A percentile compares a stretch with the other conserved stretches of the same genome.
Evolutionary conservation across 2,888 invertebrate species (phyloP).

Genomic region (Mechanitis messenoides): DNA sequence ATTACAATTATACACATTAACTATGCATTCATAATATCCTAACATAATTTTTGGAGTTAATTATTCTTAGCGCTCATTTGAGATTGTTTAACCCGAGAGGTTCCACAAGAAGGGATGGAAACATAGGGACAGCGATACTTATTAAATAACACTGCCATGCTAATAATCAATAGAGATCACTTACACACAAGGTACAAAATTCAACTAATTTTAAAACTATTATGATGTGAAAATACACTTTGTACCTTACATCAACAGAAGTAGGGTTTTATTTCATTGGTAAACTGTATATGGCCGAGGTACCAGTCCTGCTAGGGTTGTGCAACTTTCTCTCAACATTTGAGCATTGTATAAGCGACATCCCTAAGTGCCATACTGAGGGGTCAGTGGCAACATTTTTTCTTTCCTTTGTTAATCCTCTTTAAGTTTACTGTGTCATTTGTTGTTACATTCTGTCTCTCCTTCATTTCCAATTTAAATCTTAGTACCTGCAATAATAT

Average conservation of each 20-base stretch:
- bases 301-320: slow-evolving; percentile 58
- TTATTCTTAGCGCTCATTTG: slow-evolving; percentile 53
- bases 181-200: slow-evolving; percentile 33
- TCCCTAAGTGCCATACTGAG: slow-evolving; percentile 48
- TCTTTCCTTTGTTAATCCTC: slow-evolving; percentile 79
- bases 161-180: slow-evolving; percentile 34
- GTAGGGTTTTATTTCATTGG: slow-evolving; percentile 33
- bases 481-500: slow-evolving; percentile 83
- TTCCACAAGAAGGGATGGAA: slow-evolving; percentile 28
- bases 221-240: slow-evolving; percentile 30
- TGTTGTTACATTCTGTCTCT: slow-evolving; percentile 81
- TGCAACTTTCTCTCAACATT: slow-evolving; percentile 62
- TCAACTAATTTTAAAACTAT: slow-evolving; percentile 30
- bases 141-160: slow-evolving; percentile 26
- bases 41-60: slow-evolving; percentile 68
- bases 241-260: slow-evolving; percentile 27
- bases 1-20: slow-evolving; percentile 59
- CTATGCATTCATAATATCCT: slow-evolving; percentile 59
- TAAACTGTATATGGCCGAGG: slow-evolving; percentile 35
- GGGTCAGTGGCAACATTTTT: slow-evolving; percentile 77
- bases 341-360: slow-evolving; percentile 68
- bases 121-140: slow-evolving; percentile 13
- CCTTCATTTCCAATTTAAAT: slow-evolving; percentile 88
- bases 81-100: slow-evolving; percentile 55
- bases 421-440: slow-evolving; percentile 85